Percentiles rank a stretch among this genome's conserved stretches.
Conservation (phyloP, 2,797 vertebrate species). For the Pseudocheirus occidentalis region DNA sequence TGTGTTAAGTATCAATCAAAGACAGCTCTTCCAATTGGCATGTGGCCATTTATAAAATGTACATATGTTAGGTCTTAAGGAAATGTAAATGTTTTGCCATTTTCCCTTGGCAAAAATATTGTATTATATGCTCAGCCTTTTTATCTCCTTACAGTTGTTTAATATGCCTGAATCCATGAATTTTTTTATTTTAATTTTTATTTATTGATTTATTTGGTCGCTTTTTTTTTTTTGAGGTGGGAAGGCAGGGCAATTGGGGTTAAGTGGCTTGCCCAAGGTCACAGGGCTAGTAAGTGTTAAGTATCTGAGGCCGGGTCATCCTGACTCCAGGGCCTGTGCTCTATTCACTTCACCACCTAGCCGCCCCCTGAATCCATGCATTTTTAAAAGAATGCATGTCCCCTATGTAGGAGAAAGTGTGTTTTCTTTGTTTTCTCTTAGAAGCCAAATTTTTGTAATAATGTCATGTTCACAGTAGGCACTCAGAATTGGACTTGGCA, state of each 20-base stretch:
- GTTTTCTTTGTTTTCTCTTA: background rate
- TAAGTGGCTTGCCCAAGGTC: too few species aligned
- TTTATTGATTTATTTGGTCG: too few species aligned
- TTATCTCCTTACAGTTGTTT: background rate
- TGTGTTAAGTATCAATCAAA: slow-evolving; percentile 11
- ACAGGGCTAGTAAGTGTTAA: too few species aligned
- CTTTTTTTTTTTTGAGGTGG: too few species aligned
- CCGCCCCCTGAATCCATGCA: background rate
- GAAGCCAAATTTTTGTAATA: background rate
- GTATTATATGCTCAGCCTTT: background rate
- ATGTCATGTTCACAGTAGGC: background rate
- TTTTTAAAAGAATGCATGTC: background rate
- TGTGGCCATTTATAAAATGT: background rate
- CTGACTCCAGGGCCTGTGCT: too few species aligned
- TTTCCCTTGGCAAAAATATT: slow-evolving; percentile 32
- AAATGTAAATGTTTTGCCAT: background rate
- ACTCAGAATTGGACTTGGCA: background rate
- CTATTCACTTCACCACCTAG: too few species aligned
- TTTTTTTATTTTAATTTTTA: background rate
- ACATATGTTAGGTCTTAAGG: slow-evolving; percentile 19
- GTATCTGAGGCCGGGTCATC: too few species aligned
- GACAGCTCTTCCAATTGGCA: slow-evolving; percentile 40
- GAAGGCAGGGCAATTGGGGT: too few species aligned
- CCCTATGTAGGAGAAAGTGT: background rate
- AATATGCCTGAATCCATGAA: background rate